Conservation (phyloP, 1,140 invertebrate genomes). For the Diprion similis region DNA sequence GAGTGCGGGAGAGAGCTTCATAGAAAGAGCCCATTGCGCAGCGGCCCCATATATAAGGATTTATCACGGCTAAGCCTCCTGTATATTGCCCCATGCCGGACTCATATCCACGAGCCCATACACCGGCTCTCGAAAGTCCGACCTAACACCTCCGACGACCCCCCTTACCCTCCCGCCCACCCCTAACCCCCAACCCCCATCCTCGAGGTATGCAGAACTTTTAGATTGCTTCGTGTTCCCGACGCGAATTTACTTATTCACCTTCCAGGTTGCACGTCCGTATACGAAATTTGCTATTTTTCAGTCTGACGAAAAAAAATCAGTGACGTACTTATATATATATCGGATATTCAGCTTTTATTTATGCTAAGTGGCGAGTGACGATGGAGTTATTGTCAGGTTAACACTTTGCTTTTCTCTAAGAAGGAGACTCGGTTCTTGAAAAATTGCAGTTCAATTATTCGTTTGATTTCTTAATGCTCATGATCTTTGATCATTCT, state of each 20-base stretch:
- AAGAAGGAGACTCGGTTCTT: too few relatives aligned
- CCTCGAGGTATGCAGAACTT: background rate
- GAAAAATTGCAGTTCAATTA: too few relatives aligned
- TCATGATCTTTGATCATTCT: too few relatives aligned
- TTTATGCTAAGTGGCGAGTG: background rate
- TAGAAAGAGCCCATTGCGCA: constrained; percentile 52
- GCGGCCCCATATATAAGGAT: constrained; percentile 61
- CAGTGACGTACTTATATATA: background rate
- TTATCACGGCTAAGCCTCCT: constrained; percentile 60
- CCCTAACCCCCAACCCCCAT: background rate
- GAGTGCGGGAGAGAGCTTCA: constrained; percentile 53
- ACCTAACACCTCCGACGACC: too few relatives aligned
- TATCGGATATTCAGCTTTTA: background rate
- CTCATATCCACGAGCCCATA: background rate
- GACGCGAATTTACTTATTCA: background rate
- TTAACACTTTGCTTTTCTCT: too few relatives aligned
- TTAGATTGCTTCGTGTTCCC: background rate
- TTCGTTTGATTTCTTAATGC: too few relatives aligned
- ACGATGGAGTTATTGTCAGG: too few relatives aligned
- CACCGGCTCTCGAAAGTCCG: too few relatives aligned
- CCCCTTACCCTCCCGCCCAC: background rate
- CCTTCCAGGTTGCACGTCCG: background rate
- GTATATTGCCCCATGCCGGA: constrained; percentile 58
- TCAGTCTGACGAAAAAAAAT: background rate
- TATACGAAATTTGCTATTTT: background rate